Evolutionary conservation across 2,797 vertebrate genomes (phyloP).

Genomic region (Malurus leucopterus): DNA sequence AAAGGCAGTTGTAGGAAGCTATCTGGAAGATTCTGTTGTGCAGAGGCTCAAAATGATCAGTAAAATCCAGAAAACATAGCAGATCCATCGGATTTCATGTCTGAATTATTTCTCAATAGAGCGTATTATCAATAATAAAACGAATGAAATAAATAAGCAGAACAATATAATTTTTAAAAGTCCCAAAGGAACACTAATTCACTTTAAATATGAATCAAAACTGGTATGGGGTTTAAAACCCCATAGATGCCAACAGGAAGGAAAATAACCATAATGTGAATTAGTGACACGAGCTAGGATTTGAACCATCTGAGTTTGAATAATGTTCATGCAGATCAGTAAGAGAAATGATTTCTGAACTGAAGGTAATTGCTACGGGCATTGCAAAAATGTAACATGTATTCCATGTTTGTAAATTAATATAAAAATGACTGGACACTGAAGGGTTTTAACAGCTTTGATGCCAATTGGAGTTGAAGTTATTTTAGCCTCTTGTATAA

Average conservation of each 20-base stretch:
- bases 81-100: not conserved
- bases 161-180: not conserved
- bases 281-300: not conserved
- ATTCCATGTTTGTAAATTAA: not conserved
- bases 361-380: not conserved
- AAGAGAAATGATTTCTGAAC: not conserved
- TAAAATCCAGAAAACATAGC: not conserved
- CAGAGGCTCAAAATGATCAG: not conserved
- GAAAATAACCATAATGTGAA: not conserved
- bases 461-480: not conserved
- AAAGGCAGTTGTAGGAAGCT: not conserved
- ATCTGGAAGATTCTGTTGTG: not conserved
- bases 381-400: not conserved
- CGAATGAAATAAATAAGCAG: not conserved
- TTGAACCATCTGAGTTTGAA: not conserved
- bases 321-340: not conserved
- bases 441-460: not conserved
- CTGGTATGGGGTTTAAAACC: not conserved
- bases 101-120: not conserved
- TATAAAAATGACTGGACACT: not conserved
- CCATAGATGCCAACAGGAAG: rapidly evolving
- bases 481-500: not conserved
- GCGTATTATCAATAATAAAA: not conserved
- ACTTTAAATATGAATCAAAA: not conserved
- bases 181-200: not conserved